Percentiles rank a stretch among this genome's conserved stretches.
phyloP scores from a whole-genome alignment of 2,888 invertebrate species.

The Macrosiphum euphorbiae region DNA sequence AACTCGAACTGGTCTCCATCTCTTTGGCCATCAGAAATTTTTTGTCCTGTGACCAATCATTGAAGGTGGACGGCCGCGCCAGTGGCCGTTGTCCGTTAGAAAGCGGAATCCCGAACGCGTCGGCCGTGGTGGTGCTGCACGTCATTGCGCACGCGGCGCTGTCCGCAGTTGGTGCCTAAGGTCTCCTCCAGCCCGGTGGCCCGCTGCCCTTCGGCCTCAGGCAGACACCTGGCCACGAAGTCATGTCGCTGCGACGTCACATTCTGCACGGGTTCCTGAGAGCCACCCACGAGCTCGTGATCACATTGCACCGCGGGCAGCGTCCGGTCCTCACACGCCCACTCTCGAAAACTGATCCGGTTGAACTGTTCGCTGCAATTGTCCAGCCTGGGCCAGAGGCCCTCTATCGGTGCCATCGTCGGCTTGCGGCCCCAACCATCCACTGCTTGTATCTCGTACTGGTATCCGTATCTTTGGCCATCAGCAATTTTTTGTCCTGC shows the following conservation, averaged over 20 bases:
- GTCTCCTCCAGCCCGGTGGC: background rate
- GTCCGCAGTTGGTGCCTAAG: background rate
- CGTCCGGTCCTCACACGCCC: background rate
- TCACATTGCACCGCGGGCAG: background rate
- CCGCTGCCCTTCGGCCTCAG: background rate
- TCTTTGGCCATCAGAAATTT: background rate
- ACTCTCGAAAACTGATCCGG: background rate
- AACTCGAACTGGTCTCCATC: background rate
- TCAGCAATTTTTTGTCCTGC: background rate
- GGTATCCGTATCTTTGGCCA: conserved; percentile 15
- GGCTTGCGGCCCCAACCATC: too few species aligned
- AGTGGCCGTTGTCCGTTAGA: background rate
- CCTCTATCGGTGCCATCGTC: too few species aligned
- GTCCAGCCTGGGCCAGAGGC: background rate
- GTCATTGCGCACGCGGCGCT: background rate
- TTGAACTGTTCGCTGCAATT: background rate
- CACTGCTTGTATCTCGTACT: background rate
- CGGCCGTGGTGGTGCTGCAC: background rate
- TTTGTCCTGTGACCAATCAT: background rate
- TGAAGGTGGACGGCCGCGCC: background rate
- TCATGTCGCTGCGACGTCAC: conserved; percentile 34
- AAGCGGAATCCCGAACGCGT: background rate
- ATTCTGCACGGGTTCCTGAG: background rate
- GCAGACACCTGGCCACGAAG: background rate
- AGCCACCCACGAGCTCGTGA: background rate